Evolutionary conservation across 2,888 invertebrate genomes (phyloP).

Genomic region (Noctuana brunneofusca): DNA sequence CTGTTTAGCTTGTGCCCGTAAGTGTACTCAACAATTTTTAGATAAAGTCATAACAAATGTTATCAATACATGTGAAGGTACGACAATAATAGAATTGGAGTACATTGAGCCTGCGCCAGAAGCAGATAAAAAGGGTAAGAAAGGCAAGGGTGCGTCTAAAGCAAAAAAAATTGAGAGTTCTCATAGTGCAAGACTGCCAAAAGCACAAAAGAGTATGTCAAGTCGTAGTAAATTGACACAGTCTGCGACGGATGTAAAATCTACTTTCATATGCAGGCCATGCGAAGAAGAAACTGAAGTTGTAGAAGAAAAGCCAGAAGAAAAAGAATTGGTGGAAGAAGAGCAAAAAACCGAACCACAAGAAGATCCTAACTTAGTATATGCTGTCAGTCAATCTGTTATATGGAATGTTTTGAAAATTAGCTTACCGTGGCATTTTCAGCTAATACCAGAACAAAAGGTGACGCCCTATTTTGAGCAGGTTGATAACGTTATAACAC

Average conservation of each 20-base stretch:
- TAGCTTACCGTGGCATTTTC: conserved; percentile 73
- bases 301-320: conserved; percentile 50
- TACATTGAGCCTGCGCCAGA: conserved; percentile 51
- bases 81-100: conserved; percentile 62
- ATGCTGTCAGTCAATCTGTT: conserved; percentile 62
- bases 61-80: conserved; percentile 62
- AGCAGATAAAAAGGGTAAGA: conserved; percentile 58
- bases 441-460: conserved; percentile 56
- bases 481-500: conserved; percentile 53
- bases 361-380: conserved; percentile 57
- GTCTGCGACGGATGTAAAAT: conserved; percentile 59
- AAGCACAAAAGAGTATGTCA: conserved; percentile 46
- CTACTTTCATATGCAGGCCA: conserved; percentile 64
- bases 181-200: conserved; percentile 59
- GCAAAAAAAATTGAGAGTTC: conserved; percentile 52
- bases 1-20: conserved; percentile 61
- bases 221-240: conserved; percentile 49
- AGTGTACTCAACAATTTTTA: conserved; percentile 61
- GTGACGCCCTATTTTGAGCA: conserved; percentile 57
- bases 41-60: conserved; percentile 59
- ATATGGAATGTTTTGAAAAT: conserved; percentile 70
- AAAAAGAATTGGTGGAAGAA: conserved; percentile 56
- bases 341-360: conserved; percentile 52
- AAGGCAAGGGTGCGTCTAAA: conserved; percentile 48
- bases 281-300: conserved; percentile 55